Conservation (phyloP, 1,140 invertebrate genomes). For the Drosophila albomicans region DNA sequence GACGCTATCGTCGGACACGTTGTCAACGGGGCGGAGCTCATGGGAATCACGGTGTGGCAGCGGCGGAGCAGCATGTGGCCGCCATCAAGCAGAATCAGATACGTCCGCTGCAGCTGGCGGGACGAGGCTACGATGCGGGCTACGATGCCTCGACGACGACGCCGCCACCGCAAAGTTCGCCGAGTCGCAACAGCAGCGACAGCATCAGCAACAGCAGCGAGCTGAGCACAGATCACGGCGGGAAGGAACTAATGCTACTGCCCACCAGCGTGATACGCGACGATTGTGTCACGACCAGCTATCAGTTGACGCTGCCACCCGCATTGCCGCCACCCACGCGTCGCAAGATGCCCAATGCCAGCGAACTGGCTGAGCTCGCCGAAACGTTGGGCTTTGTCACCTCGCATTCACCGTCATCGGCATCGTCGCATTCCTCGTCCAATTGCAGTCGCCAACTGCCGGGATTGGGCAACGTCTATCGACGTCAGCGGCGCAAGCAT, state of each 20-base stretch:
- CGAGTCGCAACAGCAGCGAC: constrained; percentile 53
- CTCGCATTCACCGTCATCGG: constrained; percentile 8
- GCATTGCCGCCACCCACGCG: constrained; percentile 85
- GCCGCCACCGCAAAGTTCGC: constrained; percentile 53
- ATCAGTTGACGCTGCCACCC: constrained; percentile 82
- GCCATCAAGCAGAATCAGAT: constrained; percentile 82
- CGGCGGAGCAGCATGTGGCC: constrained; percentile 52
- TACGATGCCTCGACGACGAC: constrained; percentile 46
- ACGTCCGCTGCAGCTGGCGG: constrained; percentile 73
- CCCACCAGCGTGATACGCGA: constrained; percentile 84
- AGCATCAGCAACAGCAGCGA: constrained; percentile 70
- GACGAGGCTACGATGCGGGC: constrained; percentile 37
- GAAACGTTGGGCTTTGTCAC: constrained; percentile 85
- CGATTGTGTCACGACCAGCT: constrained; percentile 69
- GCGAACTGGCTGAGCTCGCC: constrained; percentile 86
- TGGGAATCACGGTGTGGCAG: constrained; percentile 34
- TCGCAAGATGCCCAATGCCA: constrained; percentile 84
- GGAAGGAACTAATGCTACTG: constrained; percentile 73
- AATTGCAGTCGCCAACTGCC: constrained; percentile 45
- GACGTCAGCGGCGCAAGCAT: constrained; percentile 85
- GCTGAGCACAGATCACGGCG: constrained; percentile 73
- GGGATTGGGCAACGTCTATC: constrained; percentile 66
- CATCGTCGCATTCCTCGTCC: constrained; percentile 20
- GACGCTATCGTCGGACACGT: constrained; percentile 70
- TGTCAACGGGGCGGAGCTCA: constrained; percentile 42